A percentile compares a stretch with the other conserved stretches of the same genome.
These are phyloP conservation scores for Zootermopsis nevadensis DNA, from an alignment of 2,888 invertebrate genomes.

Conservation along the genomic window DNA sequence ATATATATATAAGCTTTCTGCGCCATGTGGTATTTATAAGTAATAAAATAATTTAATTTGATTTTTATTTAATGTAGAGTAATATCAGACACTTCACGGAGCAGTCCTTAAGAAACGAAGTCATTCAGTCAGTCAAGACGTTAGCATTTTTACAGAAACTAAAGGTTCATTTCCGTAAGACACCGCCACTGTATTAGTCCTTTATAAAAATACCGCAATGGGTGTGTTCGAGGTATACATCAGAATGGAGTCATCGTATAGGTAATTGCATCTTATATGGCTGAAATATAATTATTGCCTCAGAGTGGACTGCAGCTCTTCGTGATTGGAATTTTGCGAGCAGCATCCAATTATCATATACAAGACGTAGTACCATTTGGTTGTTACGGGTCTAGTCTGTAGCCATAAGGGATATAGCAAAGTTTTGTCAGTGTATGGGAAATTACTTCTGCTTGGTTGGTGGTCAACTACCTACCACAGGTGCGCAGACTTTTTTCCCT, in stretches of 20 bases:
- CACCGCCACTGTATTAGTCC: no score
- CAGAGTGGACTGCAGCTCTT: background rate
- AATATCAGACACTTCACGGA: no score
- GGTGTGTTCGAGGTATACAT: conserved; percentile 15
- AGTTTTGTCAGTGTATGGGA: conserved; percentile 39
- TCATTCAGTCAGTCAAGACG: no score
- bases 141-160: no score
- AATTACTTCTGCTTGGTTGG: conserved; percentile 42
- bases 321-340: conserved; percentile 33
- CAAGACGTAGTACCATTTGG: conserved; percentile 10
- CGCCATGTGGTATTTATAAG: no score
- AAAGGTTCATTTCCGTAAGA: background rate
- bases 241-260: conserved; percentile 29
- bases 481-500: background rate
- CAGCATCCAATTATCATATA: conserved; percentile 24
- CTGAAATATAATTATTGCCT: conserved; percentile 28
- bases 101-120: no score
- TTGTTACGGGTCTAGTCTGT: conserved; percentile 20
- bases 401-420: conserved; percentile 6
- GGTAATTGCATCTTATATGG: conserved; percentile 28
- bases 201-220: no score
- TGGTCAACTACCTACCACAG: conserved; percentile 49
- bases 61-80: no score
- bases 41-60: no score
- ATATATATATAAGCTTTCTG: no score